Percentiles rank a stretch among this genome's conserved stretches.
Conservation (phyloP, 2,113 vertebrate genomes). For the Zosterops pallidus region DNA sequence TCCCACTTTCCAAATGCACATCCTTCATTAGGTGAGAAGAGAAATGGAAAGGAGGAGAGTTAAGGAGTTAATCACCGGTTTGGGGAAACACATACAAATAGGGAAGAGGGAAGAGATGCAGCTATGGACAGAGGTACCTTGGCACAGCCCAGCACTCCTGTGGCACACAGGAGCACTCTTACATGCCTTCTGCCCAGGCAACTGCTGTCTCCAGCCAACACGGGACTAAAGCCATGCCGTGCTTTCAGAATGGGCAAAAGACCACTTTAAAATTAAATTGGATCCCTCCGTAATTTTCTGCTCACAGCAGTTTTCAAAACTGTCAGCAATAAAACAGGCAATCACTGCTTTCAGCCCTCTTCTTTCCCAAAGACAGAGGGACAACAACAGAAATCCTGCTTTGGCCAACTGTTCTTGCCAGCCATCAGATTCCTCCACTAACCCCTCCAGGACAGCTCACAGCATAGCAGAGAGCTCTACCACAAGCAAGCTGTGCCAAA, state of each 20-base stretch:
- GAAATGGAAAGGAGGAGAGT: background rate
- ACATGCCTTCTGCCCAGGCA: background rate
- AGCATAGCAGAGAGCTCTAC: background rate
- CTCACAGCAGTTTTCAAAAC: background rate
- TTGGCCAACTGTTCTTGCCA: background rate
- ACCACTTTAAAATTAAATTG: background rate
- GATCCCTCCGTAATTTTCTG: background rate
- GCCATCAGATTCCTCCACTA: background rate
- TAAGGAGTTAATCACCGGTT: fast-evolving
- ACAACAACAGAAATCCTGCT: background rate
- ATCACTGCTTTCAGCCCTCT: background rate
- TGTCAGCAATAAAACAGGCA: background rate
- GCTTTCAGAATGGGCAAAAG: background rate
- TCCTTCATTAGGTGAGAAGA: background rate
- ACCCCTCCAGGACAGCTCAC: background rate
- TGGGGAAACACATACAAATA: background rate
- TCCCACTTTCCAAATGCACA: background rate
- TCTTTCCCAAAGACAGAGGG: background rate
- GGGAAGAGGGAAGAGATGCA: background rate
- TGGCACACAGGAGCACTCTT: background rate
- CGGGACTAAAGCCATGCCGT: background rate
- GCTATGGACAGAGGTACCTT: background rate
- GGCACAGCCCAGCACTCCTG: background rate
- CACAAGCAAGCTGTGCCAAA: background rate
- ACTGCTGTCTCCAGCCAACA: background rate